Base-by-base conservation (phyloP, 2,113 vertebrate genomes). In the Calyptomena viridis region DNA sequence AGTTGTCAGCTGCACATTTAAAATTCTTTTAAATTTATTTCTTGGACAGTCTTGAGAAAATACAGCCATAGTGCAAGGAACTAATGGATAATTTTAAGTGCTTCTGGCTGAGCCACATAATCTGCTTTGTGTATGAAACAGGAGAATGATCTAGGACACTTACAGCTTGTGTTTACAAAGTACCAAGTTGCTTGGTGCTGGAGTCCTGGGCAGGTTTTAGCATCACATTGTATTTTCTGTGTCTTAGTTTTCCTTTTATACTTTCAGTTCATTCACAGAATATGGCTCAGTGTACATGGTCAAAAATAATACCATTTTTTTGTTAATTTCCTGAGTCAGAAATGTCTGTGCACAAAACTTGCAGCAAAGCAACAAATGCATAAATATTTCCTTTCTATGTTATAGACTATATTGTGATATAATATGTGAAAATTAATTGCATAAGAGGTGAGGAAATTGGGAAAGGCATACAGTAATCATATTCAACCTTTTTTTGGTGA, bases 351-450 rank as follows among this genome's bases (percentile, higher is more conserved):
- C 75, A 68, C n/a, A 55, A 93, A 96, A 89, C 89, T 95, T 83
- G 67, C 9, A 56, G 60, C 1, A 2, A 94, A 91, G 88, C 69
- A 92, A 21, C 5, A 37, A 84, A 22, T 39, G 28, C 40, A 22
- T 93, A 89, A 91, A 68, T 96, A 71, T 58, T 14, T 33, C 46
- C 39, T 85, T 92, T 88, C 30, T 96, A 7, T 72, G 44, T 95
- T 96, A 82, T 11, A 71, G 68, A 87, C 47, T 35, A 5, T 68
- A 52, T 87, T 95, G 64, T 55, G 74, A 85, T 93, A 24, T 69
- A 90, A 80, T 89, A 59, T 60, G 55, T 89, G 30, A 39, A 92
- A 97, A 93, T 92, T 95, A 97, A 88, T 96, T 95, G 84, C 63
- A 62, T 44, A 90, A 39, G 37, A 96, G 73, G 49, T 55, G 78